phyloP scores from a whole-genome alignment of 2,113 vertebrate genomes.

The Scolopax mira region DNA sequence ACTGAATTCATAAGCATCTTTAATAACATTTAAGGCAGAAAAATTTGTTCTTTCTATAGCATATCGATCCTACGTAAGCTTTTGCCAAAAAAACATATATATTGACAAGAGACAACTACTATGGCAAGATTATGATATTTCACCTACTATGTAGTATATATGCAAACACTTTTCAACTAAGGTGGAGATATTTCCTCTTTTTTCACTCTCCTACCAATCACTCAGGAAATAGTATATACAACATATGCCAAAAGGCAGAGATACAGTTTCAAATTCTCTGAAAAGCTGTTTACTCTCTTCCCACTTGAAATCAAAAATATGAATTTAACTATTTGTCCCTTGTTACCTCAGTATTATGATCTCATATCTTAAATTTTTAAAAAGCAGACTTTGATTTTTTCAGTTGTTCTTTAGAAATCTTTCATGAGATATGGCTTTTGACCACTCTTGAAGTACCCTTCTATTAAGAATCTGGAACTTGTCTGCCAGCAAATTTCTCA shows the following conservation, averaged over 20 bases:
- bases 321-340: background rate
- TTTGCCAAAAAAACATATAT: rapidly evolving
- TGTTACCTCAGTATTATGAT: background rate
- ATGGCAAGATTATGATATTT: background rate
- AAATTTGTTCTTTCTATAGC: background rate
- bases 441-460: background rate
- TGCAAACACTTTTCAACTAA: background rate
- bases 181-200: background rate
- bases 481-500: background rate
- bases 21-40: background rate
- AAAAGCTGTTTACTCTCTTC: background rate
- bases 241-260: background rate
- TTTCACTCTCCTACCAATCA: background rate
- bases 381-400: background rate
- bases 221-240: background rate
- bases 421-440: background rate
- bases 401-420: background rate
- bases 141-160: background rate
- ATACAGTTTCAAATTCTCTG: background rate
- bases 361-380: background rate
- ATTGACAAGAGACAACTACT: background rate
- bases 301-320: background rate
- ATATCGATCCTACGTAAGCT: background rate
- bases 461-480: background rate
- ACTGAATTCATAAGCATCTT: background rate